Conservation (phyloP, 2,888 invertebrate species). For the Sinopyrophorus schimmeli region DNA sequence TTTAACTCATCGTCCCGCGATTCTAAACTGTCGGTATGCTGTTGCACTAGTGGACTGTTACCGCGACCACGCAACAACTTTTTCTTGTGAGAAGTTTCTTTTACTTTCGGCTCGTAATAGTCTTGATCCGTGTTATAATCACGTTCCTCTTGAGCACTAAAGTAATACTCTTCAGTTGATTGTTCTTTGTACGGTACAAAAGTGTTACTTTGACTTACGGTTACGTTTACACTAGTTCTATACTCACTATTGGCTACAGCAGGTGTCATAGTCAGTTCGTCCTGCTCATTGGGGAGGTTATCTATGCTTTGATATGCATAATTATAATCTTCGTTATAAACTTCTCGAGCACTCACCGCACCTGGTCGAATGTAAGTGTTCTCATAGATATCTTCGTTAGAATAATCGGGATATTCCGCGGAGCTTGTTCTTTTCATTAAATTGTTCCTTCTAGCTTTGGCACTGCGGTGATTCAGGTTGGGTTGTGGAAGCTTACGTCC, state of each 20-base stretch:
- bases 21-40: constrained; percentile 60
- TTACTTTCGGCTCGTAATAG: constrained; percentile 34
- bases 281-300: constrained; percentile 57
- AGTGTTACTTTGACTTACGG: constrained; percentile 19
- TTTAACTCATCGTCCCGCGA: constrained; percentile 61
- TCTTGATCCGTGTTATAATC: constrained; percentile 32
- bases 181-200: constrained; percentile 35
- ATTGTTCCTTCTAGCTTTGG: constrained; percentile 48
- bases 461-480: constrained; percentile 50
- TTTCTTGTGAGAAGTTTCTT: constrained; percentile 41
- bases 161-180: constrained; percentile 45
- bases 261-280: constrained; percentile 36
- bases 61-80: constrained; percentile 48
- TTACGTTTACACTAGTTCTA: constrained; percentile 19
- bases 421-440: constrained; percentile 53
- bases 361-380: constrained; percentile 52
- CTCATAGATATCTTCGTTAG: constrained; percentile 48
- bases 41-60: constrained; percentile 51
- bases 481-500: constrained; percentile 59
- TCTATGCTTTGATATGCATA: constrained; percentile 72
- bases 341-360: constrained; percentile 51
- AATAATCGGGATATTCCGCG: constrained; percentile 51
- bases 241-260: constrained; percentile 34
- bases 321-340: constrained; percentile 71
- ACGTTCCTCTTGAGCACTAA: constrained; percentile 43